A percentile compares a stretch with the other conserved stretches of the same genome.
Evolutionary conservation across 2,797 vertebrate species (phyloP).

Genomic region (Potorous gilbertii): DNA sequence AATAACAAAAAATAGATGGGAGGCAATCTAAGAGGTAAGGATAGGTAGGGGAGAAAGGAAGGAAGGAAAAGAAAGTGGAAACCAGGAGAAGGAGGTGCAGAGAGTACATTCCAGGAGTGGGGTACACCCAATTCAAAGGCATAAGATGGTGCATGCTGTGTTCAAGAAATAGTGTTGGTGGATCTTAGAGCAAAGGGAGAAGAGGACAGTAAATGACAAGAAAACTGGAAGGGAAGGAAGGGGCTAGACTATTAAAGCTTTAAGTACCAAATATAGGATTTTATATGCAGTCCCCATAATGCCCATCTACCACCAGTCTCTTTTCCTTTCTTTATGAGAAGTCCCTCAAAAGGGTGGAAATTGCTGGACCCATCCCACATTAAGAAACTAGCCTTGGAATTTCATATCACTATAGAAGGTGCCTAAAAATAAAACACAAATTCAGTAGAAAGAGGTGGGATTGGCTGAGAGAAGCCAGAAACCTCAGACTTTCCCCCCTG

Average conservation of each 20-base stretch:
- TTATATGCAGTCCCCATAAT: background rate
- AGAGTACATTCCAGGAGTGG: background rate
- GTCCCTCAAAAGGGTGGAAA: background rate
- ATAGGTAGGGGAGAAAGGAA: background rate
- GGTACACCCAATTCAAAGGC: background rate
- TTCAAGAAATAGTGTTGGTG: background rate
- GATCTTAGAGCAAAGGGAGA: background rate
- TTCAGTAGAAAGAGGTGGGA: background rate
- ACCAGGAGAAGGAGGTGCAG: background rate
- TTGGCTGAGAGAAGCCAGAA: background rate
- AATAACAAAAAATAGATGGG: background rate
- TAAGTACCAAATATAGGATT: background rate
- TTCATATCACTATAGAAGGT: background rate
- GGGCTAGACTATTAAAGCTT: background rate
- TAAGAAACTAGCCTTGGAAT: background rate
- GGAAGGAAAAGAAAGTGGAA: background rate
- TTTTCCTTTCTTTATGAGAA: background rate
- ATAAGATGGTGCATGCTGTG: background rate
- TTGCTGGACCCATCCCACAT: background rate
- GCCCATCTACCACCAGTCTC: background rate
- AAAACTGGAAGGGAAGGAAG: background rate
- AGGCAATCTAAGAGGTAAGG: background rate
- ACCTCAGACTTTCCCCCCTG: background rate
- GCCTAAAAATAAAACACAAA: background rate
- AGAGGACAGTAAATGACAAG: background rate